Conservation (phyloP, 1,140 invertebrate species). For the Nixonia krombeini region DNA sequence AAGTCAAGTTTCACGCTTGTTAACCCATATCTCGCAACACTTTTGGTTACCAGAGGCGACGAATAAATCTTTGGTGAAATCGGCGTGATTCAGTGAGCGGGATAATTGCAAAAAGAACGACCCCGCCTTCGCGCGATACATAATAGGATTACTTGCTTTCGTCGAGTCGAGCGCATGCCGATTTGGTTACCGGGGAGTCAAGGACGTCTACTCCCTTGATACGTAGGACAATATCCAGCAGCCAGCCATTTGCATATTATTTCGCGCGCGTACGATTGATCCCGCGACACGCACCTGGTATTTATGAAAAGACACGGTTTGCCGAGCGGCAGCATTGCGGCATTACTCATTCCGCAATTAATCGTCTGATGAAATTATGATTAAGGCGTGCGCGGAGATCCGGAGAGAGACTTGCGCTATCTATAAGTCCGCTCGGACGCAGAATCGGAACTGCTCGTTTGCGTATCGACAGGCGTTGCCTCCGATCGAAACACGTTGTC, state of each 20-base stretch:
- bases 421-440: too few relatives aligned
- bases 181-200: conserved; percentile 47
- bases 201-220: conserved; percentile 51
- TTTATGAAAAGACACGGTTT: conserved; percentile 18
- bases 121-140: conserved; percentile 33
- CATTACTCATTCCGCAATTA: conserved; percentile 11
- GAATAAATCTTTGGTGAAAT: background rate
- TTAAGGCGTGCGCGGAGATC: too few relatives aligned
- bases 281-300: conserved; percentile 18
- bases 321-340: conserved; percentile 12
- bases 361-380: background rate
- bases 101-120: conserved; percentile 36
- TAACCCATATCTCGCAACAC: too few relatives aligned
- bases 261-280: conserved; percentile 30
- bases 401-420: too few relatives aligned
- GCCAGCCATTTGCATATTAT: conserved; percentile 19
- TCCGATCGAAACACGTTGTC: too few relatives aligned
- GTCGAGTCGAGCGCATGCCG: conserved; percentile 34
- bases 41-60: too few relatives aligned
- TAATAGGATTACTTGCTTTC: conserved; percentile 49
- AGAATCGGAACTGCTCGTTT: too few relatives aligned
- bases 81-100: conserved; percentile 14
- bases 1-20: too few relatives aligned
- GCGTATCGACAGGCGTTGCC: too few relatives aligned
- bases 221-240: conserved; percentile 28